Base-by-base conservation (phyloP, 2,888 invertebrate genomes). In the Plusia festucae region DNA sequence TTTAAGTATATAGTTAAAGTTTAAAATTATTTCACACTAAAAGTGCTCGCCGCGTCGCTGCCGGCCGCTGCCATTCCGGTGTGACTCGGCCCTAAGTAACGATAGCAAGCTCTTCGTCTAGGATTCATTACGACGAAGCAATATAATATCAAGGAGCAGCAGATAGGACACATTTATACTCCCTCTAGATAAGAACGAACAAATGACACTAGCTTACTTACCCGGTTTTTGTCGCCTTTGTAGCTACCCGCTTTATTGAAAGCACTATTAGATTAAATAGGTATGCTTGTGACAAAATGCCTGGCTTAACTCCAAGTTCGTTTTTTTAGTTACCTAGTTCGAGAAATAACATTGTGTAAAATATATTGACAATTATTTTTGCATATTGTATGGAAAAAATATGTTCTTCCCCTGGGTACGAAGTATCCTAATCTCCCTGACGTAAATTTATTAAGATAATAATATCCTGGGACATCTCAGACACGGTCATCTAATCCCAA, bases 91-190 rank as follows among this genome's bases (percentile, higher is more conserved):
- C n/a, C n/a, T n/a, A 34, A 34, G 34, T 13, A 34, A 13, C 34
- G 34, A 34, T 34, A 15, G 30, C 30, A 30, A 9, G 13, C 15
- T 51, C 16, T 59, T 53, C 20, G 46, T 18, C 15, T 22, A 7
- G 16, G 56, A 20, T 67, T 40, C 34, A 70, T 56, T 68, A 57
- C 51, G 16, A 16, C 13, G 24, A n/a, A 9, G 32, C 27, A 54
- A 73, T 73, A 73, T 68, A n/a, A n/a, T n/a, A 73, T 68, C 74
- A 73, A 2, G 4, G 13, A 27, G 32, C 49, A 22, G 27, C 24
- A 44, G 68, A 51, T 68, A 44, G 27, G 32, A 44, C 34, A 34
- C 68, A 73, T 74, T 68, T 53, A 51, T 68, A 49, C 13, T 24
- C 8, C 22, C 27, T 40, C 46, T 44, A 57, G 60, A 70, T 70